A percentile compares a stretch with the other conserved stretches of the same genome.
phyloP scores from a whole-genome alignment of 2,113 vertebrate species.

The Oreochromis aureus region DNA sequence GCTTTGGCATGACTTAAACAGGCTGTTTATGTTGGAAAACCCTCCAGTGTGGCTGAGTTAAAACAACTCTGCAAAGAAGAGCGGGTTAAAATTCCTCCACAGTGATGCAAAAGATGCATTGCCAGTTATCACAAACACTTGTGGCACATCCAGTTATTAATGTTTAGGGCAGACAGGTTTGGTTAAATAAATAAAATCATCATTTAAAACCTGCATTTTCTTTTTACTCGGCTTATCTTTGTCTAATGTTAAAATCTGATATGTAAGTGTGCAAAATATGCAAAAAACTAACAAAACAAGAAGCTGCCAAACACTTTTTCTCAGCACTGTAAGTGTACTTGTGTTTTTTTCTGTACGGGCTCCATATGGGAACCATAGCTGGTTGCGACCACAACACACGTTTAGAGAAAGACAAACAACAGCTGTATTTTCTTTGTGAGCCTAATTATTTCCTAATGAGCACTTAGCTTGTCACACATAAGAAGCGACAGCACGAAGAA shows the following conservation, averaged over 20 bases:
- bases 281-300: background rate
- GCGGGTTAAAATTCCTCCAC: background rate
- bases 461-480: slow-evolving; percentile 34
- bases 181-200: background rate
- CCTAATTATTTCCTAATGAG: slow-evolving; percentile 46
- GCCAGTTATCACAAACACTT: background rate
- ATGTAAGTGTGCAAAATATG: background rate
- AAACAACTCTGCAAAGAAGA: background rate
- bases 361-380: slow-evolving; percentile 35
- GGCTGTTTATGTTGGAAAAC: background rate
- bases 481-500: background rate
- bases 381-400: background rate
- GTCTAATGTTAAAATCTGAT: background rate
- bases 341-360: background rate
- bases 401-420: slow-evolving; percentile 16
- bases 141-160: background rate
- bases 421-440: slow-evolving; percentile 42
- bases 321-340: background rate
- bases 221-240: background rate
- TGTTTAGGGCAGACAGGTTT: accelerated
- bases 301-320: background rate
- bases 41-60: background rate
- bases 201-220: background rate
- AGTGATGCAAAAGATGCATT: background rate
- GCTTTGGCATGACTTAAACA: background rate